Evolutionary conservation across 2,113 vertebrate genomes (phyloP), one percentile per base, ranked within the genome.

Genomic region (Pangasianodon gigas): DNA sequence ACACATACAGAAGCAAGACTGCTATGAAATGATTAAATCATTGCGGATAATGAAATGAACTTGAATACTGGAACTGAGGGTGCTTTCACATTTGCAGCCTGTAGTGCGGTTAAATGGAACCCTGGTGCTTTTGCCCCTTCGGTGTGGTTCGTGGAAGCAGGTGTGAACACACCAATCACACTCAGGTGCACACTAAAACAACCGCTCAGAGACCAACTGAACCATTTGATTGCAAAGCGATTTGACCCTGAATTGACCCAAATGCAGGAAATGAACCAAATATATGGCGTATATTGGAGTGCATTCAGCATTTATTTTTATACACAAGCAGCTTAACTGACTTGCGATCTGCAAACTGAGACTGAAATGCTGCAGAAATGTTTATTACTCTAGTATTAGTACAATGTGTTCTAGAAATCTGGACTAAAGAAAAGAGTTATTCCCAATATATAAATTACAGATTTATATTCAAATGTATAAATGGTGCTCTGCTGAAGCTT

Each of bases 1-100:
- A 71, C 69, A 74, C n/a, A 75, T 32, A 86, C 52, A 85, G 44
- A 82, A 56, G 80, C 52, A 56, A 56, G 18, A 37, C 7, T 56
- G 51, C 80, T 18, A 56, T 54, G 80, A 41, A 58, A 83, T 84
- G n/a, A 84, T 60, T 84, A 84, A 84, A 84, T 84, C 54, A 41
- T 26, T 44, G 21, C 11, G 10, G 32, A 84, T 84, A 60, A 84
- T 84, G 54, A 83, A 83, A 41, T 58, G 54, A 60, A 60, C 1
- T 13, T 56, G 1, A 82, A 84, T 26, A 60, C 32, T 60, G 32
- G 32, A 60, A 14, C 37, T 44, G 10, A 24, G 19, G 37, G 9
- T 44, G 32, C 82, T 24, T 60, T 84, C 54, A 26, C 54, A 26
- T 84, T 58, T 60, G 82, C 21, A 60, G 32, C 52, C n/a, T 37